These are phyloP conservation scores for Gyrodactylus bullatarudis DNA, from an alignment of 1,140 invertebrate species.

Conservation along the genomic window DNA sequence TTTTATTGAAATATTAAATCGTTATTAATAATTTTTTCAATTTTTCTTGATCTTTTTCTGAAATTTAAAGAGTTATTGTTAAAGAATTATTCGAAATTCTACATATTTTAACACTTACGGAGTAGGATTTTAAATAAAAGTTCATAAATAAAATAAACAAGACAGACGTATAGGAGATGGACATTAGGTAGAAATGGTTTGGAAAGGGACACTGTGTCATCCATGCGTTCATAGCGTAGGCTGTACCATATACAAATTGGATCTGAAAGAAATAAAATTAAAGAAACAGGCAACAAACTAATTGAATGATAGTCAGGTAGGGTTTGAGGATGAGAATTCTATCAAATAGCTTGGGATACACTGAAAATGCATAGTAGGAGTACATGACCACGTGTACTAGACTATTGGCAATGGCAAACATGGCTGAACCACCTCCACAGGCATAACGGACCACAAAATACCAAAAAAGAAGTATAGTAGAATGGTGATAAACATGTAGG, in stretches of 20 bases:
- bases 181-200: background rate
- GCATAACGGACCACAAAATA: background rate
- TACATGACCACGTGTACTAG: conserved; percentile 1
- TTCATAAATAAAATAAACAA: background rate
- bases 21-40: no score
- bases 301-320: background rate
- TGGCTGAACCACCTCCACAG: background rate
- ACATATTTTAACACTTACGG: no score
- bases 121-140: background rate
- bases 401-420: conserved; percentile 2
- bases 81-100: no score
- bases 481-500: background rate
- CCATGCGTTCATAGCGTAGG: background rate
- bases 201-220: background rate
- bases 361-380: background rate
- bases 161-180: background rate
- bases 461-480: background rate
- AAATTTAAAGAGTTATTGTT: no score
- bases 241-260: background rate
- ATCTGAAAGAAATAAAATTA: background rate
- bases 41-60: no score
- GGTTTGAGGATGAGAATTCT: background rate
- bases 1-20: no score
- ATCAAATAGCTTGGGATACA: background rate
- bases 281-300: background rate